phyloP scores from a whole-genome alignment of 2,888 invertebrate species.

The Epinotia ramella region DNA sequence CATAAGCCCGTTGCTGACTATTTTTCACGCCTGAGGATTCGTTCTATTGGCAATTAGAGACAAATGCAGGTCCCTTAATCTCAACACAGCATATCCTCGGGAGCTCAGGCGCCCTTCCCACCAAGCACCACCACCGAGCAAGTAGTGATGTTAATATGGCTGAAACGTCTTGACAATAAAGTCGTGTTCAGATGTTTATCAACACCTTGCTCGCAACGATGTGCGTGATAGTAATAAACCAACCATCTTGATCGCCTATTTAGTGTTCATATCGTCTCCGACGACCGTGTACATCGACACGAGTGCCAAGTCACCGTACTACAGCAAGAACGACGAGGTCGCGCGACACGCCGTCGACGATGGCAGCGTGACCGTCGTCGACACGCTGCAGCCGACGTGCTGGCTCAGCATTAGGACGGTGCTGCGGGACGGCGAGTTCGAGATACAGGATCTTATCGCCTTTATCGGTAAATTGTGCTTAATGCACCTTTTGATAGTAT shows the following conservation, averaged over 20 bases:
- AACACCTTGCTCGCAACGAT: not conserved
- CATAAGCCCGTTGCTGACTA: too few species aligned
- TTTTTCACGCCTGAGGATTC: too few species aligned
- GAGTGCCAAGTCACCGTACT: conserved; percentile 73
- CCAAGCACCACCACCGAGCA: too few species aligned
- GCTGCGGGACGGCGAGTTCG: conserved; percentile 73
- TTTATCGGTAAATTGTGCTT: conserved; percentile 73
- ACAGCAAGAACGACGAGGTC: conserved; percentile 77
- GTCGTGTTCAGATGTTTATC: not conserved
- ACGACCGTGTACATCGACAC: conserved; percentile 83
- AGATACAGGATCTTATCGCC: conserved; percentile 82
- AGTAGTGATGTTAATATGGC: too few species aligned
- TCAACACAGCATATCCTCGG: too few species aligned
- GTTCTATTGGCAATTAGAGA: too few species aligned
- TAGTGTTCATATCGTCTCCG: conserved; percentile 85
- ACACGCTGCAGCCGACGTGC: conserved; percentile 69
- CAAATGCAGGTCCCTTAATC: too few species aligned
- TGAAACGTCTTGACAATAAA: not conserved
- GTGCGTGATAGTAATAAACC: conserved; percentile 20
- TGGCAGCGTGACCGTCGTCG: conserved; percentile 66
- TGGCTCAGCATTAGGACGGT: conserved; percentile 77
- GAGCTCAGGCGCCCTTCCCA: too few species aligned
- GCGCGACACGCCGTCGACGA: conserved; percentile 52
- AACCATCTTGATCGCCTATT: conserved; percentile 62
- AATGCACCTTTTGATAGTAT: conserved; percentile 22